phyloP scores from a whole-genome alignment of 2,113 vertebrate genomes.

The Tragulus kanchil region DNA sequence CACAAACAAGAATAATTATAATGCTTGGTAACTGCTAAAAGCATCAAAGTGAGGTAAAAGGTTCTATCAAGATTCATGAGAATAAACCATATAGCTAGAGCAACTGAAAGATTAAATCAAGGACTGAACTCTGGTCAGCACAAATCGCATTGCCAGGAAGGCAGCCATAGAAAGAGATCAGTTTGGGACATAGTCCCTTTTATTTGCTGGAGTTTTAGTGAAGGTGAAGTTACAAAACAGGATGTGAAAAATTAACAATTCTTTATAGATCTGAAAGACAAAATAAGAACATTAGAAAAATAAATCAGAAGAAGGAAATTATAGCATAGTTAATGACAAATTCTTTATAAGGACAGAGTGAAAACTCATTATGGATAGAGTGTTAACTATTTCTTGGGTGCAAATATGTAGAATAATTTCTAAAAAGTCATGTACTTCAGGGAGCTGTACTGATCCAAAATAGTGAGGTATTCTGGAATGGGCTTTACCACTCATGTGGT shows the following conservation, averaged over 20 bases:
- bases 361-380: not conserved
- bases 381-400: not conserved
- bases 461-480: not conserved
- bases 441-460: not conserved
- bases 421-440: not conserved
- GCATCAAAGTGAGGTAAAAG: not conserved
- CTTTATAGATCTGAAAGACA: not conserved
- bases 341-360: not conserved
- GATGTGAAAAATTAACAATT: not conserved
- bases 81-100: not conserved
- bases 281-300: not conserved
- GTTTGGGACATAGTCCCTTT: not conserved
- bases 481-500: not conserved
- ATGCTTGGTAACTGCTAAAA: not conserved
- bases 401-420: not conserved
- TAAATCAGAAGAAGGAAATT: not conserved
- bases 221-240: not conserved
- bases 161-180: not conserved
- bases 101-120: not conserved
- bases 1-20: not conserved
- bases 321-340: not conserved
- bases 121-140: not conserved
- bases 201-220: not conserved
- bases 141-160: not conserved
- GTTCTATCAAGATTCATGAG: not conserved